Conservation (phyloP, 1,140 invertebrate species). For the Bombus sibiricus region DNA sequence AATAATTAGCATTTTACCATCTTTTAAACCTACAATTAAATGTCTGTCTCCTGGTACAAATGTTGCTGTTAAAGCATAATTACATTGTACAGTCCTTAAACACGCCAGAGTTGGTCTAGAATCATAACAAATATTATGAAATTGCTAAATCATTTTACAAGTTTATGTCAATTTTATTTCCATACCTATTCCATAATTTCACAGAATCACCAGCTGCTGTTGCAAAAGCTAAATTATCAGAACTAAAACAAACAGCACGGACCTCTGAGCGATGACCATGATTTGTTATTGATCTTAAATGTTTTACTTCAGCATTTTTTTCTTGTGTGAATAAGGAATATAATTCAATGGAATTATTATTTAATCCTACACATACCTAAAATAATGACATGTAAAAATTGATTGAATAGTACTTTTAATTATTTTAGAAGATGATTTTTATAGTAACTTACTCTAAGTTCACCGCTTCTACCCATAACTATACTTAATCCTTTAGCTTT, state of each 20-base stretch:
- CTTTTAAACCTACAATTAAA: conserved; percentile 93
- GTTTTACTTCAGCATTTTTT: conserved; percentile 83
- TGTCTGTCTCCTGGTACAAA: conserved; percentile 97
- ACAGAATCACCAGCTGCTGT: conserved; percentile 93
- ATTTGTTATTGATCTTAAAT: conserved; percentile 77
- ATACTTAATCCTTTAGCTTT: conserved; percentile 89
- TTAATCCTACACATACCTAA: conserved; percentile 82
- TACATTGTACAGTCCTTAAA: conserved; percentile 89
- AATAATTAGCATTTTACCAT: conserved; percentile 93
- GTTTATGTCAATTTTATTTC: conserved; percentile 16
- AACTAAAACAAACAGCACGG: conserved; percentile 93
- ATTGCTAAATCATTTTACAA: neutral
- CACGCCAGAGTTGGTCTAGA: conserved; percentile 89
- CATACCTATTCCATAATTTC: conserved; percentile 96
- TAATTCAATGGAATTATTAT: conserved; percentile 88
- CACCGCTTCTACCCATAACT: conserved; percentile 86
- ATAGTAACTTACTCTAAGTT: conserved; percentile 84
- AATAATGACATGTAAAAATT: conserved; percentile 51
- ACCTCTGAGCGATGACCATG: conserved; percentile 95
- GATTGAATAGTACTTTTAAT: neutral
- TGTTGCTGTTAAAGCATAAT: conserved; percentile 88
- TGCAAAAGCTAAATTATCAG: conserved; percentile 93
- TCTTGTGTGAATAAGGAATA: conserved; percentile 84
- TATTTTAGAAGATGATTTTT: neutral
- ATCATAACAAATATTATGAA: conserved; percentile 50